These are phyloP conservation scores for Centropus bengalensis DNA, from an alignment of 2,113 vertebrate species.

Conservation along the genomic window DNA sequence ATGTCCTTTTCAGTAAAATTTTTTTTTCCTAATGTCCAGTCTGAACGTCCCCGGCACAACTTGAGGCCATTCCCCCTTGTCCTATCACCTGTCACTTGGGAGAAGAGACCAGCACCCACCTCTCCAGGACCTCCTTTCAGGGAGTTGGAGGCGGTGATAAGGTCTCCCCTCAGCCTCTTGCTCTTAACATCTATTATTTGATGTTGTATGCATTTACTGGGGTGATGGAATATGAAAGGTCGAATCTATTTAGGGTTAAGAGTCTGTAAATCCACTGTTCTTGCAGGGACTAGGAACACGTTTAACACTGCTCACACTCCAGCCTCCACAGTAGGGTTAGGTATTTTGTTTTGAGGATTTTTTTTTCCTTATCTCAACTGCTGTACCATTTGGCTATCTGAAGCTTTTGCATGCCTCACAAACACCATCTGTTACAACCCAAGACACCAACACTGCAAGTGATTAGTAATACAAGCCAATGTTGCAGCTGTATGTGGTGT, in stretches of 20 bases:
- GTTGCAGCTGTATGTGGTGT: constrained; percentile 58
- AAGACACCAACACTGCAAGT: constrained; percentile 57
- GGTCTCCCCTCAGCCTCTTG: no score
- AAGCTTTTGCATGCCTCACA: constrained; percentile 64
- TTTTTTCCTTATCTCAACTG: constrained; percentile 64
- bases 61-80: no score
- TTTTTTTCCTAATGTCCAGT: no score
- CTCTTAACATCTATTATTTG: background rate
- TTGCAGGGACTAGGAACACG: constrained; percentile 30
- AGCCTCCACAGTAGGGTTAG: constrained; percentile 36
- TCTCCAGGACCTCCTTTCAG: no score
- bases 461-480: constrained; percentile 69
- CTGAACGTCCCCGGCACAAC: no score
- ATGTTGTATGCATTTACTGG: background rate
- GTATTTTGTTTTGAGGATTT: constrained; percentile 64
- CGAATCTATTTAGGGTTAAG: constrained; percentile 49
- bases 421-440: constrained; percentile 76
- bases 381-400: constrained; percentile 71
- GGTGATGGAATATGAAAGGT: constrained; percentile 29
- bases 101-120: no score
- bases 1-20: no score
- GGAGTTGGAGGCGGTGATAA: no score
- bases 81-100: no score
- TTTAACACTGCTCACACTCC: constrained; percentile 65
- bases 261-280: background rate